phyloP scores from a whole-genome alignment of 1,140 invertebrate genomes.

The Aporrectodea caliginosa region DNA sequence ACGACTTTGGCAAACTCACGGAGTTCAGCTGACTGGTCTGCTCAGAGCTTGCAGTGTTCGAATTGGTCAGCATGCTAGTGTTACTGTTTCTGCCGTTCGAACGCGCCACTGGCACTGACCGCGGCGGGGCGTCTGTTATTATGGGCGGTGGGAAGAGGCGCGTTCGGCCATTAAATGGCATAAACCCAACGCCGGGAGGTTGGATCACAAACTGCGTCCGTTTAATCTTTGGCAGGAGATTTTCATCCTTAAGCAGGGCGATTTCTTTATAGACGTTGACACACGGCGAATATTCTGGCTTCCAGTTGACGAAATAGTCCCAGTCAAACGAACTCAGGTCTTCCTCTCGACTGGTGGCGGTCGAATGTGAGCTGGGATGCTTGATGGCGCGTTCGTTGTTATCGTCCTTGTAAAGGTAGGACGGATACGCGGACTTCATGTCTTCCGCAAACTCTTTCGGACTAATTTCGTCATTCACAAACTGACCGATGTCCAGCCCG shows the following conservation, averaged over 20 bases:
- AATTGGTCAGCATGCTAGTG: not conserved
- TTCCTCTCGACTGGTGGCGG: not conserved
- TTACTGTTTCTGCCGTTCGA: not conserved
- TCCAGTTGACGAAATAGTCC: not conserved
- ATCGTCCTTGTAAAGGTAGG: not conserved
- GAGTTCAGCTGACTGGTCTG: not conserved
- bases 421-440: not conserved
- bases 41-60: not conserved
- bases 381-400: not conserved
- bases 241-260: not conserved
- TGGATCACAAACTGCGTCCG: not conserved
- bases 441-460: not conserved
- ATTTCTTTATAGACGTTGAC: not conserved
- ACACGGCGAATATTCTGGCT: not conserved
- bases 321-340: not conserved
- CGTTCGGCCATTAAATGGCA: not conserved
- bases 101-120: not conserved
- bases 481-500: conserved; percentile 63
- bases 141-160: not conserved
- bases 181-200: not conserved
- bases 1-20: not conserved
- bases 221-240: not conserved
- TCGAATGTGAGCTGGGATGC: not conserved
- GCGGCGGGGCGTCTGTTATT: not conserved
- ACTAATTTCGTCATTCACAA: not conserved